Conservation (phyloP, 2,113 vertebrate genomes). For the Miniopterus natalensis region DNA sequence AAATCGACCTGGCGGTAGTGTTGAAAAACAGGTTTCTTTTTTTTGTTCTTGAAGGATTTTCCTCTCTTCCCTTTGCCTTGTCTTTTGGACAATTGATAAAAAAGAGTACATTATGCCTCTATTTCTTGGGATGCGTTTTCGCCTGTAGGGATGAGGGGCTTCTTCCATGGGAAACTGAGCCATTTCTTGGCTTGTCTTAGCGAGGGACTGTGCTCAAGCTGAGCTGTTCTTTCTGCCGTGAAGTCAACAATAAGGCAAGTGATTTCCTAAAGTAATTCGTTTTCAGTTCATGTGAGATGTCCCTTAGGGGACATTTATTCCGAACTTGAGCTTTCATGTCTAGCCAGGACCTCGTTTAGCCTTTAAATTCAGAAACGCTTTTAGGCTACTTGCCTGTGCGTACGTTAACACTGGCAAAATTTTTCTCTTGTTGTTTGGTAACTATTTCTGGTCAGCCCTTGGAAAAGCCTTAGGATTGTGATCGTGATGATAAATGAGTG, state of each 20-base stretch:
- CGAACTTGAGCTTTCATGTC: constrained; percentile 9
- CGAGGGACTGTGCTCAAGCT: no score
- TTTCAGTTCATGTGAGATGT: constrained; percentile 36
- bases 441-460: not conserved
- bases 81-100: constrained; percentile 76
- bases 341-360: not conserved
- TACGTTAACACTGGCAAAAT: not conserved
- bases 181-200: constrained; percentile 78
- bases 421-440: not conserved
- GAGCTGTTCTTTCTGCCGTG: constrained; percentile 51
- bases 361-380: not conserved
- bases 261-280: constrained; percentile 58
- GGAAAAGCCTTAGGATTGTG: not conserved
- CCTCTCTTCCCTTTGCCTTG: constrained; percentile 58
- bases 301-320: constrained; percentile 20
- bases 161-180: constrained; percentile 83
- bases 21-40: not conserved
- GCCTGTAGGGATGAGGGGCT: not conserved
- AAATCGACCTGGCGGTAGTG: constrained; percentile 39
- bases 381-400: not conserved
- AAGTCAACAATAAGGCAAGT: constrained; percentile 60
- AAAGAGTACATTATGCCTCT: constrained; percentile 48
- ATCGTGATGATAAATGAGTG: not conserved
- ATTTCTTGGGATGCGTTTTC: constrained; percentile 3
- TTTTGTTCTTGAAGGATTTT: not conserved